phyloP scores from a whole-genome alignment of 2,888 invertebrate genomes.

The Spisula subtruncata region DNA sequence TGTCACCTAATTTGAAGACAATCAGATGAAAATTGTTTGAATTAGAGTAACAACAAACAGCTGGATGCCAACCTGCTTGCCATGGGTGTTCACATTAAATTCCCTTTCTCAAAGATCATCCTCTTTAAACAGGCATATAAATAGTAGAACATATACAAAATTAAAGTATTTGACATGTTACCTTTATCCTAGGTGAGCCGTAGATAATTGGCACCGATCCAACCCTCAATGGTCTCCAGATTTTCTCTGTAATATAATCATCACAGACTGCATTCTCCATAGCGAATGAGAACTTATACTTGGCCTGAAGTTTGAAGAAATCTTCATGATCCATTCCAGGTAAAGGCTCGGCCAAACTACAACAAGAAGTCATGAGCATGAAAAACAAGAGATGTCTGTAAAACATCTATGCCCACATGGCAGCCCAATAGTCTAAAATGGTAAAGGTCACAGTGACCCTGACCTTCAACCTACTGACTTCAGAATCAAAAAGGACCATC shows the following conservation, averaged over 20 bases:
- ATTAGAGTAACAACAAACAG: too few relatives aligned
- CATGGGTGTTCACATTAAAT: too few relatives aligned
- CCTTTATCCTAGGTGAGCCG: constrained; percentile 92
- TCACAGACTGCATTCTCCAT: constrained; percentile 95
- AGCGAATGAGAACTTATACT: constrained; percentile 94
- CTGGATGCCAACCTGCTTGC: too few relatives aligned
- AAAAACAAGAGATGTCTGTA: not conserved
- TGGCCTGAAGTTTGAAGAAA: constrained; percentile 83
- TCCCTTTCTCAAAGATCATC: too few relatives aligned
- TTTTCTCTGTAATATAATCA: constrained; percentile 95
- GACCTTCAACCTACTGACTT: too few relatives aligned
- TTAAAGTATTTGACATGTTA: constrained; percentile 73
- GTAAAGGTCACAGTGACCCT: too few relatives aligned
- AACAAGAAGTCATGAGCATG: constrained; percentile 24
- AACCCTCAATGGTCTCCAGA: constrained; percentile 94
- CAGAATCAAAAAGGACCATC: too few relatives aligned
- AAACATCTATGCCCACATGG: too few relatives aligned
- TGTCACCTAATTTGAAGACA: too few relatives aligned
- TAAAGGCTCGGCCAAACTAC: constrained; percentile 73
- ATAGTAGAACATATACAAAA: not conserved
- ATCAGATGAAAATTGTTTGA: too few relatives aligned
- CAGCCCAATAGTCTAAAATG: too few relatives aligned
- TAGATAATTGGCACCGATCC: constrained; percentile 94
- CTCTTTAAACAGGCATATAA: too few relatives aligned
- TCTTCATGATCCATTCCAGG: constrained; percentile 80